Percentiles rank a stretch among this genome's conserved stretches.
Evolutionary conservation across 2,888 invertebrate species (phyloP).

Genomic region (Halictus ligatus): DNA sequence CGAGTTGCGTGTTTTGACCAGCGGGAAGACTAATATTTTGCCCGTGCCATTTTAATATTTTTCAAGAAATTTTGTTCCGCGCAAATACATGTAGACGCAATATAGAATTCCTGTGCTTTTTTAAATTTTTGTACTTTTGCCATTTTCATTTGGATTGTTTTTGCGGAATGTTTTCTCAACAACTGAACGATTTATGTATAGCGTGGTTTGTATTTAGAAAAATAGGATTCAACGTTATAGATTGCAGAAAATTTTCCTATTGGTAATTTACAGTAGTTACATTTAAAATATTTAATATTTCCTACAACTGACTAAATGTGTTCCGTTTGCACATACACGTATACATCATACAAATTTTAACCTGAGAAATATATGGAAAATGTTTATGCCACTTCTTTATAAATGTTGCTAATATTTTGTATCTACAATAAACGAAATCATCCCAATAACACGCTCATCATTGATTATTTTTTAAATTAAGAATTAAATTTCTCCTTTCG

Average conservation of each 20-base stretch:
- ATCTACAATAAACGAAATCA: not conserved
- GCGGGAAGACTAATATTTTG: not conserved
- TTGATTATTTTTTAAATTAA: not conserved
- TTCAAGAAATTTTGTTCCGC: not conserved
- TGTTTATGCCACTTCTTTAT: not conserved
- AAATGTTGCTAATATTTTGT: not conserved
- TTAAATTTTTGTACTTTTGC: no score
- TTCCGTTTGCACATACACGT: not conserved
- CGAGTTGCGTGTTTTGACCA: not conserved
- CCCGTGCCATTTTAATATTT: not conserved
- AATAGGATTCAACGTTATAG: not conserved
- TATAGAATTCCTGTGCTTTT: not conserved
- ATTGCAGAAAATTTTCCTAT: not conserved
- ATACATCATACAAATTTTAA: not conserved
- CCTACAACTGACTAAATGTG: not conserved
- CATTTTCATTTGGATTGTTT: not conserved
- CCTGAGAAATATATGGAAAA: not conserved
- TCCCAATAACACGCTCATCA: not conserved
- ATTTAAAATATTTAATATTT: not conserved
- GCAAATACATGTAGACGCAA: not conserved
- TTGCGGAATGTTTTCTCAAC: not conserved
- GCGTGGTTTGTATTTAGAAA: not conserved
- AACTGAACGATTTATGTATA: not conserved
- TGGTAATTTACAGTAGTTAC: not conserved
- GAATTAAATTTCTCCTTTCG: not conserved